A percentile compares a stretch with the other conserved stretches of the same genome.
phyloP scores from a whole-genome alignment of 2,113 vertebrate genomes.

The Amphiprion percula region DNA sequence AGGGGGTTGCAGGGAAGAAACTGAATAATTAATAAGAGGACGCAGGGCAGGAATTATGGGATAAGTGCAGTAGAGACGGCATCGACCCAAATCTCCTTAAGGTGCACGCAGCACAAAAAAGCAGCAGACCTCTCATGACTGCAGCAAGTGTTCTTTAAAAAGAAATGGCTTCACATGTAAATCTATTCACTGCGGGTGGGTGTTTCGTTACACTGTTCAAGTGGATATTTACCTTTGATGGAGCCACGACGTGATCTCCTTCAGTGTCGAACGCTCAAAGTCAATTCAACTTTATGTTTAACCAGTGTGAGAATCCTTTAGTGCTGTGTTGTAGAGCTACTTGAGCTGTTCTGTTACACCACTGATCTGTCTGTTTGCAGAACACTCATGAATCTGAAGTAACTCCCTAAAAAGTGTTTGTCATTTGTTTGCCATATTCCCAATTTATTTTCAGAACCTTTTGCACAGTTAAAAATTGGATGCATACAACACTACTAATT shows the following conservation, averaged over 20 bases:
- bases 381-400: not conserved
- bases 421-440: too few species aligned
- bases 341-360: slow-evolving; percentile 3
- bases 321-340: not conserved
- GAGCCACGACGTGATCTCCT: slow-evolving; percentile 1
- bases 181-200: not conserved
- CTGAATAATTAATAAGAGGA: slow-evolving; percentile 50
- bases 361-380: not conserved
- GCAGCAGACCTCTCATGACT: not conserved
- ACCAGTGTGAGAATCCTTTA: not conserved
- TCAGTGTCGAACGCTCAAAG: slow-evolving; percentile 10
- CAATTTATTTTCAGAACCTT: too few species aligned
- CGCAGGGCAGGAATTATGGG: slow-evolving; percentile 48
- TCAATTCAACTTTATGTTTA: slow-evolving; percentile 21
- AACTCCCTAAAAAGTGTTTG: not conserved
- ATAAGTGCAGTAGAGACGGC: slow-evolving; percentile 19
- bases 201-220: slow-evolving; percentile 29
- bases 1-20: not conserved
- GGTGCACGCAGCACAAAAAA: not conserved
- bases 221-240: slow-evolving; percentile 4
- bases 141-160: slow-evolving; percentile 16
- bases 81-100: slow-evolving; percentile 45
- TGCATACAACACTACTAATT: too few species aligned
- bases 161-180: not conserved
- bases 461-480: too few species aligned